phyloP scores from a whole-genome alignment of 2,797 vertebrate species.

The Thripadectes ignobilis region DNA sequence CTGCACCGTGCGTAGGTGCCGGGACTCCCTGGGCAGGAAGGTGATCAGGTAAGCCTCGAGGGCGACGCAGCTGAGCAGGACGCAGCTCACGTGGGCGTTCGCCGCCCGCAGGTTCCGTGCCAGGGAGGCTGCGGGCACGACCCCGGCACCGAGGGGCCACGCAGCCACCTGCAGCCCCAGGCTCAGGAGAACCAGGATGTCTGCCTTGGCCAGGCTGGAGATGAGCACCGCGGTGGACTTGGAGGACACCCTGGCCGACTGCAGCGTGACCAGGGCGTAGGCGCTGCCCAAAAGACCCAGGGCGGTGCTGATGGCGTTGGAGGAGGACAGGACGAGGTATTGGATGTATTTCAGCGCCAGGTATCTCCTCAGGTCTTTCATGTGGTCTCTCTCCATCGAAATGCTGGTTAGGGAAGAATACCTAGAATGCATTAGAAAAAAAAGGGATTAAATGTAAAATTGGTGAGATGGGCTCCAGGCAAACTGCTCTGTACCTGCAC shows the following conservation, averaged over 20 bases:
- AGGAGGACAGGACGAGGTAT: slow-evolving; percentile 77
- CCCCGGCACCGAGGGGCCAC: not conserved
- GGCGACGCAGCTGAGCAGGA: slow-evolving; percentile 80
- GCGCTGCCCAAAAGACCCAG: slow-evolving; percentile 76
- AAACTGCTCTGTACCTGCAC: not conserved
- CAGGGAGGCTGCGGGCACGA: not conserved
- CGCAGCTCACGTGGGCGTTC: slow-evolving; percentile 74
- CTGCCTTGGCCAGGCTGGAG: slow-evolving; percentile 76
- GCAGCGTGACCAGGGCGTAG: slow-evolving; percentile 65
- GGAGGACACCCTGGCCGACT: slow-evolving; percentile 76
- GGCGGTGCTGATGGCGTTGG: slow-evolving; percentile 52
- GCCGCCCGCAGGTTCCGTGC: slow-evolving; percentile 70
- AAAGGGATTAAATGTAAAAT: not conserved
- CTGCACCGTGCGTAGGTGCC: slow-evolving; percentile 73
- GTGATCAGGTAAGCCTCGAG: slow-evolving; percentile 80
- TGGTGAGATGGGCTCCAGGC: not conserved
- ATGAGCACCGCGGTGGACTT: slow-evolving; percentile 81
- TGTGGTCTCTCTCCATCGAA: slow-evolving; percentile 57
- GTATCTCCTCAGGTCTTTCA: slow-evolving; percentile 77
- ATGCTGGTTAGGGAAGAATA: not conserved
- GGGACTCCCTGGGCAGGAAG: slow-evolving; percentile 75
- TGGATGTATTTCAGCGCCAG: slow-evolving; percentile 81
- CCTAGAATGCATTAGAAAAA: not conserved
- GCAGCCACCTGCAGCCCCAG: not conserved
- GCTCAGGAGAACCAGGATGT: slow-evolving; percentile 55